Evolutionary conservation across 2,113 vertebrate species (phyloP), one percentile per base, ranked within the genome.

Genomic region (Empidonax traillii): DNA sequence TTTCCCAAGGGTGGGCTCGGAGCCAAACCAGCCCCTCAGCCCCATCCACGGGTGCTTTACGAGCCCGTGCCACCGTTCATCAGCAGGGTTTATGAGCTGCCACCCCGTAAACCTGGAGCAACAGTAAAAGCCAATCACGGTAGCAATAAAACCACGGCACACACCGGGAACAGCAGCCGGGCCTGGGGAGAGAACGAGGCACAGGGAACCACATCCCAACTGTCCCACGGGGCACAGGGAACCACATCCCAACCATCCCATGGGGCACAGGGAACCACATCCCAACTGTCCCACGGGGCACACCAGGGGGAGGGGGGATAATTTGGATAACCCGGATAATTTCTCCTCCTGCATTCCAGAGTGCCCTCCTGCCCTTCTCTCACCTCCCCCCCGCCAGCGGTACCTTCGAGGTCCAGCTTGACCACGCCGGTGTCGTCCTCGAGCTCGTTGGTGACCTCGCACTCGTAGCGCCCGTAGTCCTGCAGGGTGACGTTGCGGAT

Each of bases 381-480:
- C 21, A 8, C 19, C 31, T 31, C 11, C 12, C 28, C 7, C 7
- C 53, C 52, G 2, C 15, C 15, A 30, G 30, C 17, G 6, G 84
- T 56, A 99, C 99, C 99, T 99, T 99, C 99, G 7, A 99, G 97
- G 91, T 99, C 99, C 65, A 99, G 98, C 94, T 99, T 99, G 92
- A 99, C 99, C 95, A 99, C 98, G 73, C 99, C 99, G 0, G 98
- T 98, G 85, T 99, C 99, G 0, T 99, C 99, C 80, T 99, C 99
- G 65, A 99, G 98, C 97, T 99, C 99, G 8, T 99, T 98, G 83
- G 99, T 99, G 96, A 99, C 99, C 94, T 99, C 99, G 22, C 99
- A 99, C 96, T 99, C 99, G 4, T 99, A 99, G 91, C 98, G 99
- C 11, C 99, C 99, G 4, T 99, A 99, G 96, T 99, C 99, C 92